These are phyloP conservation scores for Zaprionus obscuricornis DNA, from an alignment of 2,888 invertebrate species.

Conservation along the genomic window DNA sequence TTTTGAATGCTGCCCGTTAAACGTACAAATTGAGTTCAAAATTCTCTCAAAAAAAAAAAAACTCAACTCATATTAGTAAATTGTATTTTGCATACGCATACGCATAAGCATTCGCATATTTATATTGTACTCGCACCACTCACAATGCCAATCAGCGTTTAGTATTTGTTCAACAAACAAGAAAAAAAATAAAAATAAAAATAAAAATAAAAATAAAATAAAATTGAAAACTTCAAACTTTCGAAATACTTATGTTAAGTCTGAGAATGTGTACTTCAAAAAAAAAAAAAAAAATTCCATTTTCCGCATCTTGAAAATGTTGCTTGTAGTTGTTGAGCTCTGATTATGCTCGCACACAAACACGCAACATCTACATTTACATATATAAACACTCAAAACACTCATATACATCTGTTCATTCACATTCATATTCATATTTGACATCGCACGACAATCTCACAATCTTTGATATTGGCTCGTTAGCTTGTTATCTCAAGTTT, in stretches of 20 bases:
- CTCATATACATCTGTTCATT: neutral
- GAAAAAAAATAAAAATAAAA: too few species aligned
- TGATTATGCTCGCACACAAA: constrained; percentile 2
- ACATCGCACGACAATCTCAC: too few species aligned
- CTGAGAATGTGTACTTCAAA: too few species aligned
- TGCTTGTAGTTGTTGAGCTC: constrained; percentile 21
- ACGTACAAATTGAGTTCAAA: constrained; percentile 21
- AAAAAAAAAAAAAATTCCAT: too few species aligned
- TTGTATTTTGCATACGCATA: too few species aligned
- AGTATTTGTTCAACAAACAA: too few species aligned
- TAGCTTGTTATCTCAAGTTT: constrained; percentile 27
- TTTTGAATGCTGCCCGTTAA: constrained; percentile 41
- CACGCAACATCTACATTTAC: neutral
- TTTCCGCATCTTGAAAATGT: constrained; percentile 24
- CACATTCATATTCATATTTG: neutral
- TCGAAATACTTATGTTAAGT: too few species aligned
- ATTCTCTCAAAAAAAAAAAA: constrained; percentile 22
- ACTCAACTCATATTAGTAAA: constrained; percentile 11
- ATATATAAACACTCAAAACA: constrained; percentile 3
- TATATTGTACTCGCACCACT: too few species aligned
- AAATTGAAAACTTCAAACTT: too few species aligned
- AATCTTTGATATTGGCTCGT: constrained; percentile 15
- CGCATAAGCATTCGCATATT: too few species aligned
- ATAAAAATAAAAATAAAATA: too few species aligned
- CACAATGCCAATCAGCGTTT: too few species aligned